Evolutionary conservation across 1,140 invertebrate genomes (phyloP).

Genomic region (Drosophila persimilis): DNA sequence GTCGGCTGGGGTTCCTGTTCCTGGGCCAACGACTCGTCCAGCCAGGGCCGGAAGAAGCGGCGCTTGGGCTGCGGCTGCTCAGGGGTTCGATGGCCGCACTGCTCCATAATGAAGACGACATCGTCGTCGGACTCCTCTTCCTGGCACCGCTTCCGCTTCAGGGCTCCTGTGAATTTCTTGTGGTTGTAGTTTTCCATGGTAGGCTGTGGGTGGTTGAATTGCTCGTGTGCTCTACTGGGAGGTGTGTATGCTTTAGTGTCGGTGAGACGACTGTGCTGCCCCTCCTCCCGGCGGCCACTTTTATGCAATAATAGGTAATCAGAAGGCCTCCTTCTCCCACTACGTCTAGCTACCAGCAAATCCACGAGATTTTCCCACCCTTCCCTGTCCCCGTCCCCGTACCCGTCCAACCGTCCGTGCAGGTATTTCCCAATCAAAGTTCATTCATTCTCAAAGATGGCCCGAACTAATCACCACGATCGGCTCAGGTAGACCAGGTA

Average conservation of each 20-base stretch:
- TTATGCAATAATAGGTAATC: constrained; percentile 76
- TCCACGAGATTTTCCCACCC: constrained; percentile 48
- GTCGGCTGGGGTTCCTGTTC: constrained; percentile 7
- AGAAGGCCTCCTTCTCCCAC: constrained; percentile 14
- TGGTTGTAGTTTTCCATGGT: constrained; percentile 57
- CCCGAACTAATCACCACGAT: constrained; percentile 52
- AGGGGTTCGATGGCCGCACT: constrained; percentile 20
- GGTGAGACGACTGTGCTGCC: constrained; percentile 58
- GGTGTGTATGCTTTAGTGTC: constrained; percentile 48
- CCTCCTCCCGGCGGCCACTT: constrained; percentile 48
- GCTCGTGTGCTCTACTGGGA: background rate
- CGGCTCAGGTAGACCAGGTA: constrained; percentile 31
- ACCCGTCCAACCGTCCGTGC: background rate
- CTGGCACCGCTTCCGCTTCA: constrained; percentile 59
- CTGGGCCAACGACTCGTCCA: constrained; percentile 25
- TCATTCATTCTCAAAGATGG: constrained; percentile 63
- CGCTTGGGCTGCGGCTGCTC: constrained; percentile 52
- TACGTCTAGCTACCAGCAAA: constrained; percentile 7
- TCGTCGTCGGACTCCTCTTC: constrained; percentile 56
- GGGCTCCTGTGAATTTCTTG: constrained; percentile 58
- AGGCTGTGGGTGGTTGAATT: background rate
- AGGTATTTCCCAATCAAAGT: constrained; percentile 70
- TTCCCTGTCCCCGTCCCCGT: constrained; percentile 21
- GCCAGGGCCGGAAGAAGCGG: constrained; percentile 61
- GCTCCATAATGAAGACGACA: constrained; percentile 60